Base-by-base conservation (phyloP, 1,140 invertebrate species). In the Macrostomum lignano region DNA sequence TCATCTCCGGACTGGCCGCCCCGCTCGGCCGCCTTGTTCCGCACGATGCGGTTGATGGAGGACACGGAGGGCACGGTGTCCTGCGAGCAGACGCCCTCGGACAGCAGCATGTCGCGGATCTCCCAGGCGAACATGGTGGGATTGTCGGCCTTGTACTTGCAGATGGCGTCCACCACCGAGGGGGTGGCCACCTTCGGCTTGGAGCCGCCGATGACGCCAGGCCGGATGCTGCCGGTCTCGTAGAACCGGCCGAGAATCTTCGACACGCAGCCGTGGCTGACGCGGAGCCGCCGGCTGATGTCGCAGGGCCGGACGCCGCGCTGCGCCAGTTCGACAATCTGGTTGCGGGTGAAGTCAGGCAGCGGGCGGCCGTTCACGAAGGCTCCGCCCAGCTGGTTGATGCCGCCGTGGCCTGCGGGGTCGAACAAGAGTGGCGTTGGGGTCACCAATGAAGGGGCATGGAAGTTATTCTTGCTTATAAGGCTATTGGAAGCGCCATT, bases 61-160 rank as follows among this genome's bases (percentile, higher is more conserved):
- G 76, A 82, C 34, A 93, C 82, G 44, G 74, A 79, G 49, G 84
- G 82, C 43, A 88, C 81, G 58, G 84, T 91, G 56, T 93, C 82
- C 54, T 82, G 74, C 32, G 79, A 81, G 58, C 82, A 91, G 48
- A 91, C 79, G 20, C 74, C 74, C 52, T 96, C 86, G 2, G 77
- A 71, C 30, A 94, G 64, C 38, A 96, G 68, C 60, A 81, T 67
- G 58, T 94, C 84, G 30, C 86, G 64, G 46, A 96, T 96, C 58
- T 96, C 88, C 88, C 86, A 96, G 5, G 86, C 86, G 52, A 96
- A 96, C 79, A 96, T 94, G 14, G 86, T 94, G 0, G 88, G 88
- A 60, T 94, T 94, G 55, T 91, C 79, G 38, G 77, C 65, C 57
- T 96, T 96, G 64, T 93, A 94, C 42, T 79, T 76, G 7, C 82